These are phyloP conservation scores for Aphaenogaster ashmeadi DNA, from an alignment of 1,140 invertebrate genomes.

Conservation along the genomic window DNA sequence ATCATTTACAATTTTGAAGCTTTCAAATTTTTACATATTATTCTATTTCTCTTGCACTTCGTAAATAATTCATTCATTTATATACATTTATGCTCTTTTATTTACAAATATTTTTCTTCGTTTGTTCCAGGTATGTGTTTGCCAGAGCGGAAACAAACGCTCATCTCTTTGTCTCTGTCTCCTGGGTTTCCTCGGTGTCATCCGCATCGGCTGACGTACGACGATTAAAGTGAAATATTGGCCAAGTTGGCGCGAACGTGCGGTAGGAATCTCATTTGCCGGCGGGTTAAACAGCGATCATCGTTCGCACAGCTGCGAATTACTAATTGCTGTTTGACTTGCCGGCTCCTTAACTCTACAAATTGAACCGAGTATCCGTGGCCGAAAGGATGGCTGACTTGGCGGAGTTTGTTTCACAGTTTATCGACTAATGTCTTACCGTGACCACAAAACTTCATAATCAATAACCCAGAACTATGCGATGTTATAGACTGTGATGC, in stretches of 20 bases:
- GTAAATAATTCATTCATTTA: neutral
- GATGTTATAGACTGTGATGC: neutral
- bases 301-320: conserved; percentile 60
- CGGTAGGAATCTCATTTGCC: conserved; percentile 60
- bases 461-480: conserved; percentile 14
- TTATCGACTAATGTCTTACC: conserved; percentile 11
- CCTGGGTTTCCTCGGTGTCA: conserved; percentile 39
- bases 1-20: neutral
- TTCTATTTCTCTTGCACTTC: neutral
- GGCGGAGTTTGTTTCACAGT: conserved; percentile 55
- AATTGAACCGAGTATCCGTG: conserved; percentile 43
- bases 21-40: neutral
- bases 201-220: conserved; percentile 60
- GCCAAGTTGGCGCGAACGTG: conserved; percentile 63
- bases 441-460: conserved; percentile 5
- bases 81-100: neutral
- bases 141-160: conserved; percentile 36
- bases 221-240: conserved; percentile 72
- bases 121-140: neutral
- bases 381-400: neutral
- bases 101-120: conserved; percentile 13
- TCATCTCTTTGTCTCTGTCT: conserved; percentile 36
- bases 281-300: conserved; percentile 64
- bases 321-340: conserved; percentile 73
- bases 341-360: conserved; percentile 54